Base-by-base conservation (phyloP, 2,113 vertebrate species). In the Solea solea region DNA sequence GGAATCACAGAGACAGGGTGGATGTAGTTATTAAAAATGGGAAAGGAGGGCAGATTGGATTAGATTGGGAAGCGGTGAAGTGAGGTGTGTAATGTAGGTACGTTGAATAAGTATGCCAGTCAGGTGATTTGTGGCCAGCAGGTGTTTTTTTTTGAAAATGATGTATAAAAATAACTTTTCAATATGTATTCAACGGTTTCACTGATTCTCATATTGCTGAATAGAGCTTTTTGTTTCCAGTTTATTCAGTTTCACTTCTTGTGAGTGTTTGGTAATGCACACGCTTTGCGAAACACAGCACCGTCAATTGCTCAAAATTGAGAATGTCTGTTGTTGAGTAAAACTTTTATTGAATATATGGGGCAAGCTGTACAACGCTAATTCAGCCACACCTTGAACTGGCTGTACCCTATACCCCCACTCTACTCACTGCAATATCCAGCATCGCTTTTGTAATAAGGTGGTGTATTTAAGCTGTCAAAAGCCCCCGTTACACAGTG, bases 181-280 rank as follows among this genome's bases (percentile, higher is more conserved):
- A 46, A 55, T 16, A 44, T 39, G 45, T 53, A 49, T 63, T 62
- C 52, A n/a, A 63, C 25, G 45, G 15, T 55, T 67, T 10, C 59
- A 40, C 40, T 25, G 61, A 9, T 67, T 10, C 59, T 40, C 40
- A n/a, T 49, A 9, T 34, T 34, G 34, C 34, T 34, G 34, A 81
- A 7, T 7, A 10, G 16, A 39, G 1, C 5, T 9, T 40, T 28
- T 27, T 44, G 16, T 25, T 74, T 81, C 60, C 57, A 40, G 45
- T 71, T 48, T 14, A 5, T 62, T 63, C 9, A 13, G 15, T 88
- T 81, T 89, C 80, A 75, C 1, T 86, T 90, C 86, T 68, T 65
- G 13, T 62, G 28, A 41, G 56, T 63, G 41, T 79, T 82, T 71
- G 44, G 51, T 40, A 82, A 78, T 10, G 61, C 10, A 14, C 12